These are phyloP conservation scores for Ecdyonurus torrentis DNA, from an alignment of 2,888 invertebrate species.

Conservation along the genomic window DNA sequence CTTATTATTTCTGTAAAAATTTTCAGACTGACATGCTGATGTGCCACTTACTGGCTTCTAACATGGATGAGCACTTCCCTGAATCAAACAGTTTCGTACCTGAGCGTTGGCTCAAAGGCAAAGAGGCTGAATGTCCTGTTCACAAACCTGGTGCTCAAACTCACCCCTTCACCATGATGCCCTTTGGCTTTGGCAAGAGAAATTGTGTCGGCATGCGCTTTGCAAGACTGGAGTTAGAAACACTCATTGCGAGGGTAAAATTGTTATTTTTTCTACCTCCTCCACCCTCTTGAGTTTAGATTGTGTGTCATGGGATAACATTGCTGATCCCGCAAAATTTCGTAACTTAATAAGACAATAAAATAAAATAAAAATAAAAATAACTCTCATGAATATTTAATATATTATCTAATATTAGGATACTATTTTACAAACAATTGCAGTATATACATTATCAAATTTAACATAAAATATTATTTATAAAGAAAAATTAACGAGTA, in stretches of 20 bases:
- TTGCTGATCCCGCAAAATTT: too few relatives aligned
- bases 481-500: too few relatives aligned
- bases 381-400: too few relatives aligned
- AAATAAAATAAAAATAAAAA: too few relatives aligned
- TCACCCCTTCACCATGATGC: slow-evolving; percentile 42
- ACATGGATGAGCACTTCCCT: slow-evolving; percentile 37
- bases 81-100: slow-evolving; percentile 39
- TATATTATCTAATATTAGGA: too few relatives aligned
- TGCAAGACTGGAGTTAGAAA: slow-evolving; percentile 50
- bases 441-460: too few relatives aligned
- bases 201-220: slow-evolving; percentile 52
- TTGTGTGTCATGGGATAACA: not conserved
- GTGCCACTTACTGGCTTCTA: slow-evolving; percentile 37
- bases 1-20: not conserved
- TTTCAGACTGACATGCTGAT: slow-evolving; percentile 20
- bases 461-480: too few relatives aligned
- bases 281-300: slow-evolving; percentile 1
- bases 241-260: slow-evolving; percentile 26
- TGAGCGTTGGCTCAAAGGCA: slow-evolving; percentile 50
- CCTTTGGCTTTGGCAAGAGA: slow-evolving; percentile 51
- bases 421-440: too few relatives aligned
- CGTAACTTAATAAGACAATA: too few relatives aligned
- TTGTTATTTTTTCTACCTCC: not conserved
- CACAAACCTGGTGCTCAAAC: too few relatives aligned
- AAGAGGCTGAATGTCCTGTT: slow-evolving; percentile 28